phyloP scores from a whole-genome alignment of 2,113 vertebrate species.

The Bubo blakistoni region DNA sequence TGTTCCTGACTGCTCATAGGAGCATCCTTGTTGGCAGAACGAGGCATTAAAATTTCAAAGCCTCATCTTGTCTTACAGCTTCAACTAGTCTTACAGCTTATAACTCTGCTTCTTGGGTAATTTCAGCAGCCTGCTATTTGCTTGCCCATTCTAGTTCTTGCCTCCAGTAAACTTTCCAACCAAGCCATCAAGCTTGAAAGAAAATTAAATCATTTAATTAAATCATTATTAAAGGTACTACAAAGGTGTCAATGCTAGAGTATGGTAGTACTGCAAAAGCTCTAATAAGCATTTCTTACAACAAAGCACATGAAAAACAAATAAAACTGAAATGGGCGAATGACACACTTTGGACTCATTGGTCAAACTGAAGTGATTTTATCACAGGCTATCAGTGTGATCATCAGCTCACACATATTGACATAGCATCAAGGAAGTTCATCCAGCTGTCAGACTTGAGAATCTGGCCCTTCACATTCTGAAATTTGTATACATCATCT shows the following conservation, averaged over 20 bases:
- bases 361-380: background rate
- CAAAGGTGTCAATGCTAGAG: background rate
- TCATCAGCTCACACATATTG: background rate
- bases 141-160: background rate
- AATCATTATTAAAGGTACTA: background rate
- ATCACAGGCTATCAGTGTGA: background rate
- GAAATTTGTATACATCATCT: background rate
- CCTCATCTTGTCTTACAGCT: slow-evolving; percentile 14
- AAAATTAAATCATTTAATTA: background rate
- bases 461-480: background rate
- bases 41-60: slow-evolving; percentile 44
- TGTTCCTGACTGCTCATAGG: background rate
- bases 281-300: background rate
- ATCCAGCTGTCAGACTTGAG: background rate
- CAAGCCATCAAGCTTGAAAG: background rate
- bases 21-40: background rate
- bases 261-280: background rate
- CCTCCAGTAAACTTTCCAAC: background rate
- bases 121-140: background rate
- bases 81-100: background rate
- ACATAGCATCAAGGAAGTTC: background rate
- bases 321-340: background rate
- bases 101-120: background rate
- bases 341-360: background rate
- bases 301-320: background rate